Evolutionary conservation across 1,140 invertebrate genomes (phyloP), one percentile per base, ranked within the genome.

Genomic region (Drosophila bipectinata): DNA sequence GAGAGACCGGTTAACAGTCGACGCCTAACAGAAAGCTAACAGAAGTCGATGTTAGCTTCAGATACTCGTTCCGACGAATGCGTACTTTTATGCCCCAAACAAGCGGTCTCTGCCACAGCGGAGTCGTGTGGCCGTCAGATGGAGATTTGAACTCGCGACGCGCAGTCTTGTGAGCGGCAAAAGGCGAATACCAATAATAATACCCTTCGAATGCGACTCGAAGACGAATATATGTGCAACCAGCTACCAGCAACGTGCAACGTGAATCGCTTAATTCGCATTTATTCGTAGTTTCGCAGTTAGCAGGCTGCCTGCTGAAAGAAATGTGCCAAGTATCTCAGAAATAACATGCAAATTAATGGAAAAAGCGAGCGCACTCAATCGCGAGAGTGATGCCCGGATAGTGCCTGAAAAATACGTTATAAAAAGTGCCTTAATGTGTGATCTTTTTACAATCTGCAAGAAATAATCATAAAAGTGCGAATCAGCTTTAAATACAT

Each of bases 111-210:
- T 52, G 48, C 10, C 54, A 30, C 54, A 28, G 28, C 39, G 18
- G 41, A 57, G 53, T 58, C 55, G 69, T 63, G 44, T 56, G n/a
- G 45, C 37, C 39, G 47, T 69, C 82, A 87, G 77, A 81, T 85
- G 34, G 48, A 81, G 58, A 66, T 73, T 87, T 79, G 52, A 82
- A 79, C 77, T 88, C 84, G 83, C 83, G 83, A 59, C 83, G 83
- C 83, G 83, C 83, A 88, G 83, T 88, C 83, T 79, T 88, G 75
- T 61, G 60, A 75, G 83, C 82, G 82, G 82, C 63, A 79, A 58
- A 76, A 47, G 9, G 18, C 41, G 18, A 14, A 47, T 5, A 47
- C 14, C 74, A 69, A 8, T 14, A 58, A 41, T 56, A 74, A 37
- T 37, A 53, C 14, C 41, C 51, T 37, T 24, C 41, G 56, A 58